Evolutionary conservation across 2,888 invertebrate species (phyloP), one percentile per base, ranked within the genome.

Genomic region (Pharmacophagus antenor): DNA sequence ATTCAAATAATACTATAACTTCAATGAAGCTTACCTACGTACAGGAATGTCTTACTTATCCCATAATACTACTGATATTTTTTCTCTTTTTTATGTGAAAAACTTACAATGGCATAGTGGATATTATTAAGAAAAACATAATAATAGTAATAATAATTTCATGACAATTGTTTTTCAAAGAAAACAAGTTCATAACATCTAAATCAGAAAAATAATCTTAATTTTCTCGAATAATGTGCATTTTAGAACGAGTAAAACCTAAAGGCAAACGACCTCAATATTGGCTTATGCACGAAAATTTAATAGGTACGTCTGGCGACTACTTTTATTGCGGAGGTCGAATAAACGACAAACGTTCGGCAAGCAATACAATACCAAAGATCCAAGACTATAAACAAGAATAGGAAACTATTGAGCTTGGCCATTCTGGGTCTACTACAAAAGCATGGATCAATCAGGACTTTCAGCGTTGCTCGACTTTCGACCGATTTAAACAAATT

Each of bases 241-340:
- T 37, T 37, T 31, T 20, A 52, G 37, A 47, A 23, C 51, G 46
- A 58, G 23, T 44, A 51, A 55, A 18, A 51, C 15, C 18, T n/a
- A 46, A 20, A 41, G 60, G 60, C 37, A 27, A 56, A 60, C 46
- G 56, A 60, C 46, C 60, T 46, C 20, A 47, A 60, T 51, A 51
- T 51, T 42, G 27, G 56, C 51, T 51, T 37, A 46, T 52, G 47
- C 51, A 25, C 20, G 55, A 56, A 60, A 49, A 56, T 60, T 56
- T 60, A 56, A 60, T 56, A 51, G 60, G 22, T 37, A 37, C 49
- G 60, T 60, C 60, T 60, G 60, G 56, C 58, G 47, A 58, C 31
- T 60, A 50, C 31, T 60, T 60, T 60, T 46, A 60, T 56, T 56
- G 60, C 54, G 49, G 49, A 59, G 59, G 54, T 59, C 49, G 31